Conservation (phyloP, 2,888 invertebrate species). For the Laothoe populi region DNA sequence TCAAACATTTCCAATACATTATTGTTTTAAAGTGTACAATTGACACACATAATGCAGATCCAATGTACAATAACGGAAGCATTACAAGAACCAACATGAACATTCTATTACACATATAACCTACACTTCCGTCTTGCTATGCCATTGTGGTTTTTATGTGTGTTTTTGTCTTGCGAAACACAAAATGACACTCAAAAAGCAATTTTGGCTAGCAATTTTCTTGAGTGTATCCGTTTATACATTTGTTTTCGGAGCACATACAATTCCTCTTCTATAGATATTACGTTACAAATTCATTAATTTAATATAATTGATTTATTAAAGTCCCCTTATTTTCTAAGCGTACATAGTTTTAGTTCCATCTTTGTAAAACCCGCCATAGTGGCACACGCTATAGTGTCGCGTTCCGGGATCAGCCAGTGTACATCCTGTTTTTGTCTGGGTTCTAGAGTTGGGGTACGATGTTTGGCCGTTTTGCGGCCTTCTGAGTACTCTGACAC, state of each 20-base stretch:
- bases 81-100: not conserved
- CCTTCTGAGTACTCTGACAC: no score
- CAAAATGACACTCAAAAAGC: conserved; percentile 19
- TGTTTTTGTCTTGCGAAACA: conserved; percentile 10
- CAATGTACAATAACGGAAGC: conserved; percentile 2
- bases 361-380: no score
- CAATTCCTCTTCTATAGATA: not conserved
- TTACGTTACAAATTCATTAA: no score
- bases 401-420: no score
- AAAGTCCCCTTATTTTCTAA: no score
- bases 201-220: conserved; percentile 12
- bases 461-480: no score
- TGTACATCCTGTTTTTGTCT: no score
- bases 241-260: not conserved
- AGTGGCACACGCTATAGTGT: no score
- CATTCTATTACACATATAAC: conserved; percentile 9
- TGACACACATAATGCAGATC: conserved; percentile 1
- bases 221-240: no score
- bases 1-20: not conserved
- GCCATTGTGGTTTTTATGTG: not conserved
- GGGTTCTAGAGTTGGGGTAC: no score
- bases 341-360: no score
- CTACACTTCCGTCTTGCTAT: conserved; percentile 2
- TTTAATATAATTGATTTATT: no score
- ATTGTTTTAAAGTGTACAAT: not conserved